Evolutionary conservation across 2,113 vertebrate species (phyloP).

Genomic region (Argyrosomus japonicus): DNA sequence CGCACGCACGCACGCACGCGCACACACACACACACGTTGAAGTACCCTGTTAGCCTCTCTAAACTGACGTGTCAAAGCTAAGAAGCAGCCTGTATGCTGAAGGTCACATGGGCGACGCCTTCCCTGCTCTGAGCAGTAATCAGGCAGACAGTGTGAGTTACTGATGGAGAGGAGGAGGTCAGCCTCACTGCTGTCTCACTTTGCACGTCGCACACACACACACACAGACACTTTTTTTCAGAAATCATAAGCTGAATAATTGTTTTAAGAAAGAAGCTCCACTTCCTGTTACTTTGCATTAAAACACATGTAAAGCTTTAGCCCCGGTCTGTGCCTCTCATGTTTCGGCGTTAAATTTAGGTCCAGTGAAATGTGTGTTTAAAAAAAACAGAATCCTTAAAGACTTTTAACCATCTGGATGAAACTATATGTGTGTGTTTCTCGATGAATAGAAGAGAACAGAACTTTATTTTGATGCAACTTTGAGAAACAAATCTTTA

Average conservation of each 20-base stretch:
- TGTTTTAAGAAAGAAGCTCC: constrained; percentile 8
- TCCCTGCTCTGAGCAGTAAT: background rate
- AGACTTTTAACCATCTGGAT: background rate
- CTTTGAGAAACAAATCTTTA: background rate
- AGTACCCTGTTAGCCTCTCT: background rate
- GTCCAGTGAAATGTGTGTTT: background rate
- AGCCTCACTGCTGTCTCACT: background rate
- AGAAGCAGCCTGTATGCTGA: constrained; percentile 14
- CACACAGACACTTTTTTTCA: background rate
- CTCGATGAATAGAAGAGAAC: no score
- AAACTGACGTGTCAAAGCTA: background rate
- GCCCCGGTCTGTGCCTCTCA: background rate
- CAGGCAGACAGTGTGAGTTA: background rate
- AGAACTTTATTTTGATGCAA: background rate
- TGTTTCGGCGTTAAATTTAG: background rate
- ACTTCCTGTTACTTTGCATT: constrained; percentile 4
- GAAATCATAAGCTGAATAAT: constrained; percentile 17
- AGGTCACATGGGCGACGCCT: background rate
- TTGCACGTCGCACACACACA: background rate
- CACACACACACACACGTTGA: background rate
- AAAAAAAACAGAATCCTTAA: background rate
- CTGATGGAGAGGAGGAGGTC: background rate
- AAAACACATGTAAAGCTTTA: background rate
- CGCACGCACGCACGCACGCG: no score
- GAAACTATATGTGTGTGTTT: no score